A percentile compares a stretch with the other conserved stretches of the same genome.
phyloP scores from a whole-genome alignment of 1,140 invertebrate species.

The Palaemon carinicauda region DNA sequence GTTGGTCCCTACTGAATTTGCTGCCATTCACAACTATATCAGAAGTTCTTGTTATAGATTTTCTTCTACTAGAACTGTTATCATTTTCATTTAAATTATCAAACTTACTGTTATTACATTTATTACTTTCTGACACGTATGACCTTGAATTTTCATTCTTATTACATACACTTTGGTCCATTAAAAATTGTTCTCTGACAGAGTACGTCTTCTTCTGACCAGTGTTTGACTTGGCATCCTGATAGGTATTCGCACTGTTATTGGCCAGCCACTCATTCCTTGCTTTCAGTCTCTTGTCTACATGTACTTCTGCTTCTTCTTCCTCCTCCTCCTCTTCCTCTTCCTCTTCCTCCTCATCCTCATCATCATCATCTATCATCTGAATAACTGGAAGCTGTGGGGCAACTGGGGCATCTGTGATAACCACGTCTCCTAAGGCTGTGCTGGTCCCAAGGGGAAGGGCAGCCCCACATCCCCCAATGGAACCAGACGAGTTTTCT shows the following conservation, averaged over 20 bases:
- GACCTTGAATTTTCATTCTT: neutral
- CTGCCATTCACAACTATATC: too few relatives aligned
- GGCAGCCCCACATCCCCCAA: conserved; percentile 4
- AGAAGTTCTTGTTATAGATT: too few relatives aligned
- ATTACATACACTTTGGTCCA: neutral
- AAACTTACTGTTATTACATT: neutral
- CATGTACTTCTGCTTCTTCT: neutral
- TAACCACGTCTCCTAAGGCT: neutral
- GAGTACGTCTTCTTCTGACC: neutral
- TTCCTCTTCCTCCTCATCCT: neutral
- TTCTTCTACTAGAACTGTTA: too few relatives aligned
- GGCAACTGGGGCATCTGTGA: too few relatives aligned
- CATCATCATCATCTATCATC: neutral
- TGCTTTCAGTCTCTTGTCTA: neutral
- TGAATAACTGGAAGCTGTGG: too few relatives aligned
- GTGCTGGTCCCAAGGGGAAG: neutral
- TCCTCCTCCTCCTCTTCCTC: neutral
- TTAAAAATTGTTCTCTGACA: neutral
- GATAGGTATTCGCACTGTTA: neutral
- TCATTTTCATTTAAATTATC: too few relatives aligned
- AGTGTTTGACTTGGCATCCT: neutral
- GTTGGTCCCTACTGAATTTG: too few relatives aligned
- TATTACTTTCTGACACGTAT: too few relatives aligned
- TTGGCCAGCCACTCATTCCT: conserved; percentile 30
- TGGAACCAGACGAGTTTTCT: conserved; percentile 49